Base-by-base conservation (phyloP, 2,888 invertebrate genomes). In the Dasysyrphus tricinctus region DNA sequence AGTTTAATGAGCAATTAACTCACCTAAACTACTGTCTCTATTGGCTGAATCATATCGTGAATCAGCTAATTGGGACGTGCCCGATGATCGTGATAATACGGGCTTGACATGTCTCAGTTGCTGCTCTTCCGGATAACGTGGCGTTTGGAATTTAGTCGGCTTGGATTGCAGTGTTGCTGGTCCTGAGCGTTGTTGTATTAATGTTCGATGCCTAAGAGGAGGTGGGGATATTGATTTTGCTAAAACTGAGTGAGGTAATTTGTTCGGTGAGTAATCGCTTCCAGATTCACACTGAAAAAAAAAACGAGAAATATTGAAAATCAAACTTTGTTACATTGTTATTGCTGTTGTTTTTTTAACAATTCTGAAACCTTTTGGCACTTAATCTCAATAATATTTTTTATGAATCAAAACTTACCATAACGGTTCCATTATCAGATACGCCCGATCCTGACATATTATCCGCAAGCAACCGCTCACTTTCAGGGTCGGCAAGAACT, bases 381-480 rank as follows among this genome's bases (percentile, higher is more conserved):
- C n/a, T n/a, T n/a, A n/a, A n/a, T n/a, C n/a, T n/a, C n/a, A n/a
- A n/a, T n/a, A n/a, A n/a, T n/a, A n/a, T n/a, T n/a, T 54, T 32
- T 9, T 7, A 14, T 16, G 37, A 51, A 5, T 32, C 32, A 54
- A 54, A 29, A 19, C 39, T 56, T 87, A 92, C 93, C 92, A 93
- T 92, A 49, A 92, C 93, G 69, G 93, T 93, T 88, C 93, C 93
- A 89, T 93, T 94, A 88, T 94, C 93, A 85, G 94, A 95, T 82
- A 94, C 93, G 76, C 94, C 94, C 51, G 93, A 93, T 63, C 93
- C 93, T 67, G 95, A 94, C 89, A 94, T 93, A 89, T 94, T 95
- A 90, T 95, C 95, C 59, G 95, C 94, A 89, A 96, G 94, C 65
- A 96, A 93, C 88, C 96, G 94, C 92, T 96, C 96, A 89, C 95